Evolutionary conservation across 2,888 invertebrate species (phyloP).

Genomic region (Taphrorychus bicolor): DNA sequence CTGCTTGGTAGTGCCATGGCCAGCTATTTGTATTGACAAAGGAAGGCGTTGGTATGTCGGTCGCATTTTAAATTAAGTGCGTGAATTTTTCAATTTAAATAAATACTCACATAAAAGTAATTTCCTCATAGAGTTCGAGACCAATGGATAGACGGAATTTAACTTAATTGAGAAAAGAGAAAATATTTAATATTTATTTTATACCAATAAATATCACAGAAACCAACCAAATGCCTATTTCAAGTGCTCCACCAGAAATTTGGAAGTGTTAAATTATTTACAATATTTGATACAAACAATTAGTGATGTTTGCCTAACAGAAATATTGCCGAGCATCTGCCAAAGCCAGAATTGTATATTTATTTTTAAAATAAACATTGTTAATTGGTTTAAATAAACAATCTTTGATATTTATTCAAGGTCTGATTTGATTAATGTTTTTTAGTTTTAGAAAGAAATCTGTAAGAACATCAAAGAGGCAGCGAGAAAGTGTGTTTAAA

Average conservation of each 20-base stretch:
- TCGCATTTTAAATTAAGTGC: neutral
- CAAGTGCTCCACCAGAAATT: neutral
- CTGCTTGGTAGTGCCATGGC: neutral
- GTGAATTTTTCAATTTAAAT: no score
- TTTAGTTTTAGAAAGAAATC: neutral
- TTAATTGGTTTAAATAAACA: neutral
- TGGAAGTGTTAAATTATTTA: neutral
- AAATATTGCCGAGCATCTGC: conserved; percentile 2
- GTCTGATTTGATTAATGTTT: neutral
- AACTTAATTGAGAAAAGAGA: no score
- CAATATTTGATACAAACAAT: neutral
- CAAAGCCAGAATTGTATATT: neutral
- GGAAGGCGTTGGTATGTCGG: neutral
- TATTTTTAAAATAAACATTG: neutral
- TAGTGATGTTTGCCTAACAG: neutral
- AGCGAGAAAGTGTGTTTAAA: no score
- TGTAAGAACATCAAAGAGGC: no score
- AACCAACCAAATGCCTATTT: neutral
- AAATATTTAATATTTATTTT: no score
- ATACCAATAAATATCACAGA: neutral
- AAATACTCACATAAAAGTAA: no score
- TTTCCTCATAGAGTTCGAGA: no score
- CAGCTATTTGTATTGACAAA: neutral
- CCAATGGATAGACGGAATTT: no score
- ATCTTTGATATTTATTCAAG: neutral